Evolutionary conservation across 2,797 vertebrate genomes (phyloP), one percentile per base, ranked within the genome.

Genomic region (Xiphorhynchus erythropygius): DNA sequence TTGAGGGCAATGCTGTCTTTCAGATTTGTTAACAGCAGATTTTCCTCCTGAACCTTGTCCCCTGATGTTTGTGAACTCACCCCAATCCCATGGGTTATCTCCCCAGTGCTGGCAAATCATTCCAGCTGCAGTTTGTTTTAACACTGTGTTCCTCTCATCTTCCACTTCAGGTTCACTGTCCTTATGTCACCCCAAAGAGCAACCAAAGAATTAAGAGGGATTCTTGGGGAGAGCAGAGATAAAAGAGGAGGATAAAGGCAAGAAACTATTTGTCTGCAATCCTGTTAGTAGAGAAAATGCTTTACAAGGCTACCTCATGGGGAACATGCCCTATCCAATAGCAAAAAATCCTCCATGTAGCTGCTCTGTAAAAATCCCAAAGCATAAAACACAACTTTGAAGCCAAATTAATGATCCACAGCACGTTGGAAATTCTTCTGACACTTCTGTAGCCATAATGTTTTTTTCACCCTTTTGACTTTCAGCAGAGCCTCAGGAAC

Each of bases 371-470:
- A 89, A 87, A 96, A 80, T 77, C 84, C 68, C 70, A 22, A 77
- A 87, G 90, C 60, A 84, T 41, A 87, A 91, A 94, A 82, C 60
- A 35, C 1, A 1, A 60, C 41, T 96, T 86, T 94, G 91, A 96
- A 94, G 60, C 27, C 52, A 94, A 95, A 96, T 87, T 96, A 93
- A 96, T 84, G 85, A 94, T 91, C 94, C 80, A 49, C 35, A 77
- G 87, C 89, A 84, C 2, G 3, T 0, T 82, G 65, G 89, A 94
- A 93, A 84, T 90, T 93, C 93, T 94, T 94, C 74, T 91, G 77
- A 86, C 77, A 57, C 74, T 89, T 90, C 83, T 1, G 0, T 23
- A 91, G 83, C 86, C 44, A 30, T 46, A 84, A 93, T 0, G 9
- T 67, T 94, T 91, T 91, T 90, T 88, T 96, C 63, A 91, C 85